These are phyloP conservation scores for Esox lucius DNA, from an alignment of 2,797 vertebrate species.

Conservation along the genomic window DNA sequence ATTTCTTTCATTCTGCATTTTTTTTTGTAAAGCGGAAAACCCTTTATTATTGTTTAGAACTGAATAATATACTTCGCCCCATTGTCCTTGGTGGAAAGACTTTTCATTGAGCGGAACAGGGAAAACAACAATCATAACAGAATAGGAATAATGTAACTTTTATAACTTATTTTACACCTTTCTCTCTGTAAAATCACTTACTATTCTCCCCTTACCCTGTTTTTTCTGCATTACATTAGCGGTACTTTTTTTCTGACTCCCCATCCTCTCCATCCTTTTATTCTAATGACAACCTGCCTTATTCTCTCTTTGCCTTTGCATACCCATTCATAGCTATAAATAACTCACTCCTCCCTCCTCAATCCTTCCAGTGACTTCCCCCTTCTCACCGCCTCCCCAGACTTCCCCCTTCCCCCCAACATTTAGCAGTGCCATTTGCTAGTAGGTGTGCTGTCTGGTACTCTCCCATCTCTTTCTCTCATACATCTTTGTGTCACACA, in stretches of 20 bases:
- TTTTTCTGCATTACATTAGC: conserved; percentile 39
- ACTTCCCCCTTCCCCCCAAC: conserved; percentile 25
- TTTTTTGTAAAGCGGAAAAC: conserved; percentile 19
- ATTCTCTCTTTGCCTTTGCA: conserved; percentile 66
- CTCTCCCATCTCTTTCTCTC: conserved; percentile 40
- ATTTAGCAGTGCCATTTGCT: not conserved
- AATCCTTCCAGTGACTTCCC: not conserved
- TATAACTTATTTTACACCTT: not conserved
- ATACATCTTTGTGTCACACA: conserved; percentile 47
- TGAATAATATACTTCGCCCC: conserved; percentile 9
- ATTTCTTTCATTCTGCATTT: conserved; percentile 54
- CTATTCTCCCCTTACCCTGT: conserved; percentile 21
- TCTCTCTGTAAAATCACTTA: conserved; percentile 3
- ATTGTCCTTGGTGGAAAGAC: conserved; percentile 24
- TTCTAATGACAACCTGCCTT: conserved; percentile 65
- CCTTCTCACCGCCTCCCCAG: conserved; percentile 1
- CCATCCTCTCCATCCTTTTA: conserved; percentile 55
- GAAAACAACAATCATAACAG: conserved; percentile 11
- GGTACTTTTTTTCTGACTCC: conserved; percentile 24
- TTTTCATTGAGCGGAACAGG: conserved; percentile 29
- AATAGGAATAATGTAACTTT: conserved; percentile 33
- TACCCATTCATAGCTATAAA: conserved; percentile 81
- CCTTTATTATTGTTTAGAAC: conserved; percentile 22
- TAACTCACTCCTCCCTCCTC: conserved; percentile 55
- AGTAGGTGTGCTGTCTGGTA: not conserved